These are phyloP conservation scores for Formica aserva DNA, from an alignment of 2,888 invertebrate species.

Conservation along the genomic window DNA sequence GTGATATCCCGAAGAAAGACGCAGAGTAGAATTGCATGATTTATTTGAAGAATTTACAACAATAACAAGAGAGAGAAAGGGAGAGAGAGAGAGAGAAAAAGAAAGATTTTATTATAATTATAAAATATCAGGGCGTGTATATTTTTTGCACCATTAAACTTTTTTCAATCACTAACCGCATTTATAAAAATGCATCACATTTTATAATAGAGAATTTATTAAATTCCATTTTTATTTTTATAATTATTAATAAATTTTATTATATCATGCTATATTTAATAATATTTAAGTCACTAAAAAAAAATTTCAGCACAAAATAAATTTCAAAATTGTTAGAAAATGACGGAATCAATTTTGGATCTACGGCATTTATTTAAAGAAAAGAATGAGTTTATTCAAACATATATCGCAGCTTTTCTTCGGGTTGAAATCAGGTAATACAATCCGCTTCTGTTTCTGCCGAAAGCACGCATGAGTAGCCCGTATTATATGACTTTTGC, in stretches of 20 bases:
- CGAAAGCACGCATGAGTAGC: neutral
- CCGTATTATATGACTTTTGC: slow-evolving; percentile 36
- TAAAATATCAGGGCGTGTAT: neutral
- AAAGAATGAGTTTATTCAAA: neutral
- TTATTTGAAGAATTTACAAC: neutral
- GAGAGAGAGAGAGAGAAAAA: too few relatives aligned
- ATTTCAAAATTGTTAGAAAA: neutral
- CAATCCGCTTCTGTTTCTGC: slow-evolving; percentile 1
- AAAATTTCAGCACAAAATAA: neutral
- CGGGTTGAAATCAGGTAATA: neutral
- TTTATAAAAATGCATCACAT: neutral
- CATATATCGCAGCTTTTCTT: neutral
- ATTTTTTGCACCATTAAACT: neutral
- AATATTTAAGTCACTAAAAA: neutral
- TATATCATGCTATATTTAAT: neutral
- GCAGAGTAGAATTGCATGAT: neutral
- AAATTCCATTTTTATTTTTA: neutral
- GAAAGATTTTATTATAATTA: neutral
- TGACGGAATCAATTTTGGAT: neutral
- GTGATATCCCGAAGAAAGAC: neutral
- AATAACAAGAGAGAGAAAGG: too few relatives aligned
- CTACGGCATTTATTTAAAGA: neutral
- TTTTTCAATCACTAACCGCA: neutral
- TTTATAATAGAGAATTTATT: neutral
- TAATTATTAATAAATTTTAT: neutral